Evolutionary conservation across 2,888 invertebrate genomes (phyloP).

Genomic region (Podabrus alpinus): DNA sequence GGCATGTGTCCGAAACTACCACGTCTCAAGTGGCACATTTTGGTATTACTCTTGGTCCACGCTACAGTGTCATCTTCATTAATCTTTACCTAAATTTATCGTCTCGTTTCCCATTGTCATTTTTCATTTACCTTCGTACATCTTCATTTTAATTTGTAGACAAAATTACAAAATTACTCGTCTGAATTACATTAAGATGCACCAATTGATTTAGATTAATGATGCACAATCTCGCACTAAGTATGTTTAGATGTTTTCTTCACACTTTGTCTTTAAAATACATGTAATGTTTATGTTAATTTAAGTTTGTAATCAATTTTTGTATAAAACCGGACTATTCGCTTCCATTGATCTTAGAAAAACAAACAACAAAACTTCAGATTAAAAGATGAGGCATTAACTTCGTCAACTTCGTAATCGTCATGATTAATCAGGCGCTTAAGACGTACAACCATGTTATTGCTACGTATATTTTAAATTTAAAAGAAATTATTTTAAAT

Average conservation of each 20-base stretch:
- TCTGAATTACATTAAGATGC: conserved; percentile 38
- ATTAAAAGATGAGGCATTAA: background rate
- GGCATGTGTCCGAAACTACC: conserved; percentile 31
- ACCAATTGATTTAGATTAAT: conserved; percentile 41
- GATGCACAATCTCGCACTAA: conserved; percentile 39
- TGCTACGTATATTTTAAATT: too few relatives aligned
- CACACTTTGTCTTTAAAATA: conserved; percentile 37
- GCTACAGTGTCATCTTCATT: conserved; percentile 47
- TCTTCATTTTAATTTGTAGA: conserved; percentile 44
- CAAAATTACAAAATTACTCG: conserved; percentile 39
- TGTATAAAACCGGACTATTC: conserved; percentile 9
- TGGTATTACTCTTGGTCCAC: conserved; percentile 48
- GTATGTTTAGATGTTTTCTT: conserved; percentile 39
- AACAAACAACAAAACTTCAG: background rate
- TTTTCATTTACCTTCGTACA: conserved; percentile 44
- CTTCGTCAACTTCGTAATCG: background rate
- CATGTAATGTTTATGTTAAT: conserved; percentile 35
- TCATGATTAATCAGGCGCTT: background rate
- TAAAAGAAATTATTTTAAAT: background rate
- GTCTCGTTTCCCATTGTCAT: conserved; percentile 52
- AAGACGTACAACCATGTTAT: background rate
- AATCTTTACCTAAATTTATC: conserved; percentile 51
- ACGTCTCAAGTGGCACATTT: conserved; percentile 34
- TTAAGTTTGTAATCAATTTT: conserved; percentile 37
- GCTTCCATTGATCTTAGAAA: background rate